Evolutionary conservation across 2,797 vertebrate genomes (phyloP).

Genomic region (Serranus cabrilla): DNA sequence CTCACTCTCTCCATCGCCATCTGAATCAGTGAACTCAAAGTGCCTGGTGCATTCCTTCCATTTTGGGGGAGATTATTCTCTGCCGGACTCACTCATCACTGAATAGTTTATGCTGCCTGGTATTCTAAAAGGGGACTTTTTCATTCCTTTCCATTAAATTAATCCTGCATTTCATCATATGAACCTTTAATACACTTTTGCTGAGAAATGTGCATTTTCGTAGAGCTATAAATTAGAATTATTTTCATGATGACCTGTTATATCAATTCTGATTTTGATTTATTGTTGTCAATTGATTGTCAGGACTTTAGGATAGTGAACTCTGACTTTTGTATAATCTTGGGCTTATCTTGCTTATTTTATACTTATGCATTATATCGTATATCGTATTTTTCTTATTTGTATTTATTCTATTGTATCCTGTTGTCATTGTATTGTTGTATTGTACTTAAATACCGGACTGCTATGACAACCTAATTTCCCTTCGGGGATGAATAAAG

Average conservation of each 20-base stretch:
- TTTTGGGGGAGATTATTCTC: constrained; percentile 16
- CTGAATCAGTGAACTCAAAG: constrained; percentile 21
- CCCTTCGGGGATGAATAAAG: too few relatives aligned
- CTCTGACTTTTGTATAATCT: neutral
- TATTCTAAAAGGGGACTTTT: neutral
- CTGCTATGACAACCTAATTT: too few relatives aligned
- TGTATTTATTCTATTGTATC: too few relatives aligned
- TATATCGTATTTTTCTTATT: too few relatives aligned
- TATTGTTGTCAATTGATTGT: neutral
- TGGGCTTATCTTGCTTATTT: too few relatives aligned
- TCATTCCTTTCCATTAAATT: neutral
- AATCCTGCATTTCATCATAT: neutral
- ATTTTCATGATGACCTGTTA: too few relatives aligned
- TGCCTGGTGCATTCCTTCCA: constrained; percentile 35
- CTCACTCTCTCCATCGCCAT: constrained; percentile 20
- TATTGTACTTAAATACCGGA: too few relatives aligned
- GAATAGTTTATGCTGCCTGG: neutral
- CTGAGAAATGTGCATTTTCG: neutral
- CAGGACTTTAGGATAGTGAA: neutral
- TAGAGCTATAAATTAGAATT: accelerated
- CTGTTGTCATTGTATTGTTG: too few relatives aligned
- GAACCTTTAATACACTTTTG: constrained; percentile 3
- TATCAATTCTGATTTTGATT: neutral
- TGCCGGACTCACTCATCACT: neutral
- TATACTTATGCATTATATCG: too few relatives aligned